phyloP scores from a whole-genome alignment of 2,888 invertebrate genomes.

The Eupithecia dodoneata region DNA sequence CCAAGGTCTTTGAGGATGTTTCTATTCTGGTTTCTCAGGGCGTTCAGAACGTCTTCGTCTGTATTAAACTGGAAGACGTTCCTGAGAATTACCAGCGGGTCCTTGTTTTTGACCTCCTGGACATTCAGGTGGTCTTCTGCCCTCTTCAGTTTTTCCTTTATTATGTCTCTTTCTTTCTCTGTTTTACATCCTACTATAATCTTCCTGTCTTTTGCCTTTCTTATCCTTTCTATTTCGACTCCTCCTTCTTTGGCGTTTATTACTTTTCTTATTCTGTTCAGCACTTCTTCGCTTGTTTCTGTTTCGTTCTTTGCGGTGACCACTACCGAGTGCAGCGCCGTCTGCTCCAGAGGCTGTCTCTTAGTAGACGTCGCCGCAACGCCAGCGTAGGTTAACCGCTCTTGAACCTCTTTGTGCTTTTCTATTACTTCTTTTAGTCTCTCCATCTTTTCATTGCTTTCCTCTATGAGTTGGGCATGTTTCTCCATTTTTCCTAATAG shows the following conservation, averaged over 20 bases:
- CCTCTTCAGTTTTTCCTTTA: constrained; percentile 22
- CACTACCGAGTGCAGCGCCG: constrained; percentile 32
- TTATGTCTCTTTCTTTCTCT: constrained; percentile 21
- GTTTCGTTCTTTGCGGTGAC: constrained; percentile 19
- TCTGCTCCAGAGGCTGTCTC: not conserved
- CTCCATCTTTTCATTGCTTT: constrained; percentile 5
- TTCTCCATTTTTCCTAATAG: not conserved
- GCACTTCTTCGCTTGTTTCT: constrained; percentile 30
- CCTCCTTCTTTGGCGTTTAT: constrained; percentile 32
- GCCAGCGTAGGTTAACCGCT: constrained; percentile 13
- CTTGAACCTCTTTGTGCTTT: not conserved
- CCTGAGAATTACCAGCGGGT: constrained; percentile 27
- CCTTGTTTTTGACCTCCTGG: constrained; percentile 34
- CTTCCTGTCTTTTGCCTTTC: constrained; percentile 34
- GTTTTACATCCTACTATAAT: constrained; percentile 28
- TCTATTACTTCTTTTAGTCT: not conserved
- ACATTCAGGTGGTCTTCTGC: constrained; percentile 18
- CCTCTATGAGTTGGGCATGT: not conserved
- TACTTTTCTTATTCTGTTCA: constrained; percentile 23
- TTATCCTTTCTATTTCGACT: constrained; percentile 26
- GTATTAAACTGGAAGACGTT: constrained; percentile 28
- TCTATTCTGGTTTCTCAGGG: not conserved
- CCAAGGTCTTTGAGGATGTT: not conserved
- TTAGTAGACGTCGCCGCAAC: not conserved
- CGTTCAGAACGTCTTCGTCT: constrained; percentile 1